Base-by-base conservation (phyloP, 2,888 invertebrate species). In the Dusona sp. region DNA sequence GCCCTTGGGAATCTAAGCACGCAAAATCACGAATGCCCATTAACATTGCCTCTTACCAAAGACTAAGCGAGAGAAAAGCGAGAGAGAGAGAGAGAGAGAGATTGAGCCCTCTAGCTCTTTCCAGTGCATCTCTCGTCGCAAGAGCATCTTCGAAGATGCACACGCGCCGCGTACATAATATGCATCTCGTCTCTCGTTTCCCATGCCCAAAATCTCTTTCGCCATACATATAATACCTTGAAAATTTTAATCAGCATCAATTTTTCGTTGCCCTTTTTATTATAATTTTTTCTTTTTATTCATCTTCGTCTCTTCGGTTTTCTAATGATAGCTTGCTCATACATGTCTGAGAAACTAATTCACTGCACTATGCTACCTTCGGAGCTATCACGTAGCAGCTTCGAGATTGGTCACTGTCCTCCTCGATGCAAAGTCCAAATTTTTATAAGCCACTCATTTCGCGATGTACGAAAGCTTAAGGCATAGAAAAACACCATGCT, bases 21-120 rank as follows among this genome's bases (percentile, higher is more conserved):
- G 89, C 91, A 90, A 91, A 92, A 92, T 91, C 92, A 92, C 92
- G 92, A 92, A 92, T 88, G 89, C 88, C 90, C 88, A 91, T 92
- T 92, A 91, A 83, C 79, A 79, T 83, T 83, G 83, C 65, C 83
- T 70, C 51, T 68, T 38, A 73, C 51, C 79, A 73, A 72, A 67
- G 48, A 22, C n/a, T 38, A 54, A 51, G 78, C 33, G 68, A 68
- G 64, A 25, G 29, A 48, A 48, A 51, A 38, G 38, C 6, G 73
- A 36, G 48, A 77, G 33, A 51, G 22, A 51, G 48, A 48, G 33
- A 6, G 19, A 29, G 57, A 33, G 68, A 45, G 42, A 54, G 54
- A 22, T 22, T 29, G 9, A 79, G 83, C 86, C 86, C 86, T 86
- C 83, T 83, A 86, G 86, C 86, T 33, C 79, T 75, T 83, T 82